These are phyloP conservation scores for Temnothorax nylanderi DNA, from an alignment of 1,140 invertebrate genomes.

Conservation along the genomic window DNA sequence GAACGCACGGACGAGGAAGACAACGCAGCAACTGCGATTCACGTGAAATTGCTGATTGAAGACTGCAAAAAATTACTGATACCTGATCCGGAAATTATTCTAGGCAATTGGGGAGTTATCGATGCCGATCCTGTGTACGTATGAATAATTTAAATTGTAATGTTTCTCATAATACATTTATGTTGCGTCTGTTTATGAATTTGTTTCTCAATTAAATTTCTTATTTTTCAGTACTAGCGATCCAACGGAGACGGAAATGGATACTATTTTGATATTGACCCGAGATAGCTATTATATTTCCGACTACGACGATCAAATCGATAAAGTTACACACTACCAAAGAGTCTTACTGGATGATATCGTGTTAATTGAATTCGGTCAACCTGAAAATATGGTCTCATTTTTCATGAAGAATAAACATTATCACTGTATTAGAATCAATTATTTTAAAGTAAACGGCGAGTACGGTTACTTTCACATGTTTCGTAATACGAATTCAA, in stretches of 20 bases:
- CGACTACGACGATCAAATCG: constrained; percentile 98
- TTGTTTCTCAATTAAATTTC: constrained; percentile 4
- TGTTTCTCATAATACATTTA: not conserved
- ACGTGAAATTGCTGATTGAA: constrained; percentile 96
- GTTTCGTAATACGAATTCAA: constrained; percentile 95
- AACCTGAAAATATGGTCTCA: constrained; percentile 84
- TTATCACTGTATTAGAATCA: constrained; percentile 92
- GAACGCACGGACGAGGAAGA: constrained; percentile 88
- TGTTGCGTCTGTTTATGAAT: not conserved
- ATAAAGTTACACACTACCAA: constrained; percentile 93
- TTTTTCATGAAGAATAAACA: constrained; percentile 85
- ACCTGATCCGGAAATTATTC: constrained; percentile 93
- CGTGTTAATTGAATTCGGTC: constrained; percentile 87
- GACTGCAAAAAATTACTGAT: constrained; percentile 97
- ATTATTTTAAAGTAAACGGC: constrained; percentile 91
- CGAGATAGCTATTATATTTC: constrained; percentile 96
- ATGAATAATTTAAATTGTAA: not conserved
- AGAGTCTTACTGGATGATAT: constrained; percentile 88
- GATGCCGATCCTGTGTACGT: constrained; percentile 95
- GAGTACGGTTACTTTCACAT: constrained; percentile 95
- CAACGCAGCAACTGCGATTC: constrained; percentile 90
- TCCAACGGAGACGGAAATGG: constrained; percentile 96
- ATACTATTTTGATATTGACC: constrained; percentile 96
- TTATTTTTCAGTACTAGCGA: constrained; percentile 90
- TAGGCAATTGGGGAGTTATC: constrained; percentile 97